Percentiles rank a stretch among this genome's conserved stretches.
Conservation (phyloP, 2,888 invertebrate genomes). For the Caenorhabditis imperialis region DNA sequence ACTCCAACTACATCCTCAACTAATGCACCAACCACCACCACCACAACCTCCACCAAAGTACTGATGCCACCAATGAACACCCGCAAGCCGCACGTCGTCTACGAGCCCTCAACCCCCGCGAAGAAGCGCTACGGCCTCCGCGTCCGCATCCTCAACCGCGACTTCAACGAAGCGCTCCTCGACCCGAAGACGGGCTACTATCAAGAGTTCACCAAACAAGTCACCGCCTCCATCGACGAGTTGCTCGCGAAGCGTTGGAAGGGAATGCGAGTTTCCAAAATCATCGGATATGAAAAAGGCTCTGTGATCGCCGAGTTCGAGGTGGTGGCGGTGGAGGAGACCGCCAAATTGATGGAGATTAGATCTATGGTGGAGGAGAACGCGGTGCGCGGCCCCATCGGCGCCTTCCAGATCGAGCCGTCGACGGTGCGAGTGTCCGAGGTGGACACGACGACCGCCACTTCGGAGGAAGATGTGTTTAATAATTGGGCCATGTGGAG, state of each 20-base stretch:
- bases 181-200: conserved; percentile 65
- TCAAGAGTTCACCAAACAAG: conserved; percentile 67
- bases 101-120: conserved; percentile 43
- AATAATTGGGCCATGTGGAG: conserved; percentile 46
- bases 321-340: conserved; percentile 55
- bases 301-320: conserved; percentile 67
- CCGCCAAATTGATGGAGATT: conserved; percentile 62
- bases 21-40: conserved; percentile 18
- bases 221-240: conserved; percentile 58
- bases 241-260: conserved; percentile 62
- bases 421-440: conserved; percentile 64
- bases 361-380: conserved; percentile 66
- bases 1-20: conserved; percentile 13
- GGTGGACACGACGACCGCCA: conserved; percentile 48
- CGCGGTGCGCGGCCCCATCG: conserved; percentile 63
- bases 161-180: conserved; percentile 62
- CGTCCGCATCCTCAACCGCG: conserved; percentile 68
- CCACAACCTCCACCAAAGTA: conserved; percentile 27
- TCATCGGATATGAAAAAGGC: conserved; percentile 62
- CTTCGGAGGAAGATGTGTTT: conserved; percentile 45
- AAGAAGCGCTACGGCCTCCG: conserved; percentile 61
- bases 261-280: conserved; percentile 67
- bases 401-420: conserved; percentile 63
- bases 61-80: conserved; percentile 53
- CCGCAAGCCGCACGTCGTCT: conserved; percentile 42